These are phyloP conservation scores for Choristoneura rosaceana DNA, from an alignment of 2,888 invertebrate genomes.

Conservation along the genomic window DNA sequence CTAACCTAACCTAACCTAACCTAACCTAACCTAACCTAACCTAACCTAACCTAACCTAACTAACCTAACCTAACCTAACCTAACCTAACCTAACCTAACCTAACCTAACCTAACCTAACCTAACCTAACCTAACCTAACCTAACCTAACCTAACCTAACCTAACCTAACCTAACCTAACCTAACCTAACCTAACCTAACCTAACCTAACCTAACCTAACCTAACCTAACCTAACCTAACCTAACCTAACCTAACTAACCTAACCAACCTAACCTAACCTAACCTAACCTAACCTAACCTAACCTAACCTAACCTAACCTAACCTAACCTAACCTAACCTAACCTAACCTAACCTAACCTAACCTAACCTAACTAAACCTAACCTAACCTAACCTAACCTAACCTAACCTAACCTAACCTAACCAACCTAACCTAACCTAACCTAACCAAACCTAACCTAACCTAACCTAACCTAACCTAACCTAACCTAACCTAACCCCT, in stretches of 20 bases:
- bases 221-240: no score
- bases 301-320: constrained; percentile 33
- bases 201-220: no score
- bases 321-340: constrained; percentile 10
- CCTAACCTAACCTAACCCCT: no score
- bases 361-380: constrained; percentile 41
- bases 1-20: constrained; percentile 43
- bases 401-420: constrained; percentile 42
- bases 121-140: no score
- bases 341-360: constrained; percentile 29
- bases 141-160: no score
- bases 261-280: constrained; percentile 32
- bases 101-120: no score
- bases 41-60: constrained; percentile 41
- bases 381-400: constrained; percentile 44
- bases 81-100: constrained; percentile 18
- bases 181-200: no score
- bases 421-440: constrained; percentile 42
- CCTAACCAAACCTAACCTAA: constrained; percentile 26
- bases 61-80: constrained; percentile 43
- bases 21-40: constrained; percentile 42
- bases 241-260: constrained; percentile 2
- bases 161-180: no score
- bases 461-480: no score
- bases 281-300: constrained; percentile 29